Evolutionary conservation across 1,140 invertebrate species (phyloP).

Genomic region (Limonius californicus): DNA sequence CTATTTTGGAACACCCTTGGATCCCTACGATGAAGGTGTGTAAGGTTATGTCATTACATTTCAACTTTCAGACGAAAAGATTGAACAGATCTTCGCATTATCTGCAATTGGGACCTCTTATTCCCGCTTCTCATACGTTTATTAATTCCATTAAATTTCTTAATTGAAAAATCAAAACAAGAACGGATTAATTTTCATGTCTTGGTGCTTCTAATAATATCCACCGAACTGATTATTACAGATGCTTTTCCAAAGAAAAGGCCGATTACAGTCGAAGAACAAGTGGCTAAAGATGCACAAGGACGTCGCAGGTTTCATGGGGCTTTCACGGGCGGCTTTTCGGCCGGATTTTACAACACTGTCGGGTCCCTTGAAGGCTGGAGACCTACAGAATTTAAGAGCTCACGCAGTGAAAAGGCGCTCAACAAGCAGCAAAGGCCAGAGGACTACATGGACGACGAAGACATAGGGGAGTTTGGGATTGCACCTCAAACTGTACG

Average conservation of each 20-base stretch:
- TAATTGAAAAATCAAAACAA: constrained; percentile 33
- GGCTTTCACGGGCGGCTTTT: constrained; percentile 98
- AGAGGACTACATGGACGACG: constrained; percentile 98
- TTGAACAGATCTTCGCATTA: neutral
- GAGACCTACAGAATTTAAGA: constrained; percentile 88
- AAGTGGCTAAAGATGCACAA: constrained; percentile 85
- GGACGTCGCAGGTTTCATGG: constrained; percentile 95
- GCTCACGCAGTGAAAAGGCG: constrained; percentile 72
- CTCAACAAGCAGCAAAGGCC: constrained; percentile 57
- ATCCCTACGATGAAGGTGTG: constrained; percentile 75
- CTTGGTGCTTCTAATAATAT: no score
- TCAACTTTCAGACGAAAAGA: constrained; percentile 6
- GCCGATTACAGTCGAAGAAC: constrained; percentile 80
- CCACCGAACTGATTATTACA: constrained; percentile 37
- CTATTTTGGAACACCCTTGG: constrained; percentile 70
- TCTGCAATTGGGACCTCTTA: constrained; percentile 11
- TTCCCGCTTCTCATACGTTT: no score
- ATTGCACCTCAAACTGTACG: constrained; percentile 85
- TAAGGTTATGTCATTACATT: constrained; percentile 4
- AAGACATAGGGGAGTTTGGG: constrained; percentile 92
- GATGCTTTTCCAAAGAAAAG: constrained; percentile 77
- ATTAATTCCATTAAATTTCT: constrained; percentile 22
- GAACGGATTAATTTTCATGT: constrained; percentile 31
- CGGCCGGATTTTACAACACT: constrained; percentile 96
- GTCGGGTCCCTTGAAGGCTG: constrained; percentile 96